Evolutionary conservation across 2,888 invertebrate species (phyloP), one percentile per base, ranked within the genome.

Genomic region (Peribatodes rhomboidaria): DNA sequence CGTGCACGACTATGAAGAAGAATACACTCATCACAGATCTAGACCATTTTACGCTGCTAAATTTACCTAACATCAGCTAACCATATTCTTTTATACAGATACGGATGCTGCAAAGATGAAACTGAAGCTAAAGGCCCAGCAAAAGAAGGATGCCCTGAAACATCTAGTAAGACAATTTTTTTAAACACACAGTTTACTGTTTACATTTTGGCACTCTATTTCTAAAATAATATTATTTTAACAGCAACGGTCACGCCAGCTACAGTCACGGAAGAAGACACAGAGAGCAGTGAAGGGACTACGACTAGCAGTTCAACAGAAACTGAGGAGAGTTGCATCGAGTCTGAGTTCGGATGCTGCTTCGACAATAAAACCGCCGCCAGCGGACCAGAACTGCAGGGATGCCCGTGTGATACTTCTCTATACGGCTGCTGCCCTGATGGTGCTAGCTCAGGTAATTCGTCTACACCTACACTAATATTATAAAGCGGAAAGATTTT

Each of bases 361-460:
- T 94, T 94, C 8, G 97, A 97, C 84, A 95, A 95, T 14, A 88
- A 89, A 33, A 95, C 94, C 0, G 79, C 85, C 46, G 95, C 96
- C 2, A 84, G 90, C 46, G 97, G 97, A 9, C 94, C 94, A 1
- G 92, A 95, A 70, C 94, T 94, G 61, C 93, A 95, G 66, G 97
- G 96, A 35, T 96, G 95, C 68, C 93, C 95, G 9, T 96, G 96
- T 73, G 90, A 92, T 8, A 85, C 89, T 56, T 94, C 95, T 37
- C 92, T 94, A 75, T 96, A 93, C 77, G 96, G 96, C 58, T 97
- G 97, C 83, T 97, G 97, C 78, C 95, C 95, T 65, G 97, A 97
- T 86, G 94, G 94, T 42, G 88, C 94, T 54, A 91, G 94, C 31
- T 88, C 95, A 81, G 96, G 96, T 27, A 27, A n/a, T n/a, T n/a